Evolutionary conservation across 2,113 vertebrate genomes (phyloP).

Genomic region (Stomatorhinus ivindoensis): DNA sequence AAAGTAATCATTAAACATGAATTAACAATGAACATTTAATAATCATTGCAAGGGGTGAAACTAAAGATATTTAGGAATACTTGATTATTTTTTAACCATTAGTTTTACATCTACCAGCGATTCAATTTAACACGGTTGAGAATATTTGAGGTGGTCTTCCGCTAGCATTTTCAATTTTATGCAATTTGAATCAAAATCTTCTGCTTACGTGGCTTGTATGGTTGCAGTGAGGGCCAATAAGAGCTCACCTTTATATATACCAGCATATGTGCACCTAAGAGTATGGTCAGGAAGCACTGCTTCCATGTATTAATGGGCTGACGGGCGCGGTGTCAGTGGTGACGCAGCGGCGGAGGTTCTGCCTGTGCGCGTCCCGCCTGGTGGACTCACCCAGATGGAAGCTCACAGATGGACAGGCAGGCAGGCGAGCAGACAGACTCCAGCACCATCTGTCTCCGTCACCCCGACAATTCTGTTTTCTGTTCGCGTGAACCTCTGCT

Average conservation of each 20-base stretch:
- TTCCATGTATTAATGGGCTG: slow-evolving; percentile 18
- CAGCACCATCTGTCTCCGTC: slow-evolving; percentile 2
- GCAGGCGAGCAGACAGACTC: slow-evolving; percentile 22
- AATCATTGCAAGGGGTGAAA: neutral
- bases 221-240: neutral
- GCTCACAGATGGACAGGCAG: slow-evolving; percentile 37
- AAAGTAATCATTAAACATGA: neutral
- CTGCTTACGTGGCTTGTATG: neutral
- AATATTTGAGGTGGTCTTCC: neutral
- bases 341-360: neutral
- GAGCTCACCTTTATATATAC: neutral
- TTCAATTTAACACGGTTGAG: neutral
- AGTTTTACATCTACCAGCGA: neutral
- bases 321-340: neutral
- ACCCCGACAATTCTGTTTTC: neutral
- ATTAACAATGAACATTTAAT: neutral
- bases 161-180: neutral
- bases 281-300: neutral
- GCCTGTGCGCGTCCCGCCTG: slow-evolving; percentile 19
- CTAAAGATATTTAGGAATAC: neutral
- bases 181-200: neutral
- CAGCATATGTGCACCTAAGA: neutral
- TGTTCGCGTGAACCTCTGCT: neutral
- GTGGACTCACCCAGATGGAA: slow-evolving; percentile 39
- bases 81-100: neutral